These are phyloP conservation scores for Tetropium fuscum DNA, from an alignment of 2,888 invertebrate species.

Conservation along the genomic window DNA sequence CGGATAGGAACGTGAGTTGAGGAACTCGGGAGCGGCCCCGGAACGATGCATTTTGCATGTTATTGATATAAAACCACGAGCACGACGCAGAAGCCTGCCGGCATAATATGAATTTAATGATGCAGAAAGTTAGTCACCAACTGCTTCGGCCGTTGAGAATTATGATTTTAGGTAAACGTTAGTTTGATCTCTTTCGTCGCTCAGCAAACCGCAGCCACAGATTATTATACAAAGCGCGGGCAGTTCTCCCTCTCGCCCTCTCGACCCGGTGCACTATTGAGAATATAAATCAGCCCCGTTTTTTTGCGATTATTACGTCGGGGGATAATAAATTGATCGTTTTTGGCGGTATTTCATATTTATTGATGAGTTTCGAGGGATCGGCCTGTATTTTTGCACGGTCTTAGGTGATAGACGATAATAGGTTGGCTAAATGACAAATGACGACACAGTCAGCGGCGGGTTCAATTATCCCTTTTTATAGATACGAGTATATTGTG, in stretches of 20 bases:
- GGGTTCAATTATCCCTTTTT: too few species aligned
- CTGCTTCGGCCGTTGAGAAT: slow-evolving; percentile 7
- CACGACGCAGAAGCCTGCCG: slow-evolving; percentile 8
- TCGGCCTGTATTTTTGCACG: slow-evolving; percentile 6
- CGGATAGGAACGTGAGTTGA: neutral
- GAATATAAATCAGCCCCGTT: slow-evolving; percentile 27
- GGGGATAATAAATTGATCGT: slow-evolving; percentile 26
- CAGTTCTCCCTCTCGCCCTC: neutral
- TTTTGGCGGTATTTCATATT: slow-evolving; percentile 26
- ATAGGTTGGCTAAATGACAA: slow-evolving; percentile 5
- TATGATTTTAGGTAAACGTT: slow-evolving; percentile 19
- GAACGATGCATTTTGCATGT: slow-evolving; percentile 13
- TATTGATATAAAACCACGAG: slow-evolving; percentile 1
- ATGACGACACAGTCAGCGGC: neutral
- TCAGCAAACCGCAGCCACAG: too few species aligned
- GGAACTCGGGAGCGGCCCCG: neutral
- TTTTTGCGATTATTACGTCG: slow-evolving; percentile 26
- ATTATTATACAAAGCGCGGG: too few species aligned
- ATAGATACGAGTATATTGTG: too few species aligned
- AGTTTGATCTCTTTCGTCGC: slow-evolving; percentile 16
- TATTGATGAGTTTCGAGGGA: slow-evolving; percentile 13
- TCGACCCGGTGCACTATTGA: slow-evolving; percentile 27
- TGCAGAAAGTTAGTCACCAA: slow-evolving; percentile 20
- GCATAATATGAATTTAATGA: slow-evolving; percentile 29
- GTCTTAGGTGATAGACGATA: slow-evolving; percentile 5